Base-by-base conservation (phyloP, 2,888 invertebrate species). In the Pyrrhia umbra region DNA sequence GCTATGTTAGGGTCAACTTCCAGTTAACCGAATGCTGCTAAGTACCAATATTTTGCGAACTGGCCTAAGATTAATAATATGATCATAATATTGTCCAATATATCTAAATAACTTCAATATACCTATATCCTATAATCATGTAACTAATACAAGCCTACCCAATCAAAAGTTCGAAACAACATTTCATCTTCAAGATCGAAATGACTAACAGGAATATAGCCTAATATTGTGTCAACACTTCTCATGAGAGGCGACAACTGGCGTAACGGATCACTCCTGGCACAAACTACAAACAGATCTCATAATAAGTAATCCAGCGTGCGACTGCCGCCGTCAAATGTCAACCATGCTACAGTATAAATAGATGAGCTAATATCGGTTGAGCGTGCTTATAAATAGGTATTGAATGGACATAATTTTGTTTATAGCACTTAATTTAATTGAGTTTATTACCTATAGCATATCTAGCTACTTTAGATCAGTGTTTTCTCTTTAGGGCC, bases 261-360 rank as follows among this genome's bases (percentile, higher is more conserved):
- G 64, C 69, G 50, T 46, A 16, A n/a, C 64, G 46, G 75, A 71
- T 75, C 47, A 21, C 70, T 74, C 34, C 51, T 71, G 71, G 71
- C 71, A 58, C 39, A 13, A 21, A 57, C 64, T 49, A 63, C 71
- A 71, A 71, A 75, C 30, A 42, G 10, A 15, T 13, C 16, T 58
- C 47, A 21, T 69, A 25, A 57, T 30, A 2, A n/a, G 8, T 63
- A 75, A 75, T 63, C 30, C 5, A 46, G 42, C 64, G 18, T 39
- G 30, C 49, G 42, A 51, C 37, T 9, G 20, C 16, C 25, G 9
- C 10, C 18, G 39, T 2, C 49, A 61, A 25, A 57, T 21, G 39
- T 43, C 34, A 43, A 25, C 6, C 43, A 4, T 27, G 9, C 3
- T 0, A 30, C 13, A 20, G 23, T 50, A 34, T 37, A 54, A 34